Evolutionary conservation across 2,888 invertebrate genomes (phyloP).

Genomic region (Graphium colonna): DNA sequence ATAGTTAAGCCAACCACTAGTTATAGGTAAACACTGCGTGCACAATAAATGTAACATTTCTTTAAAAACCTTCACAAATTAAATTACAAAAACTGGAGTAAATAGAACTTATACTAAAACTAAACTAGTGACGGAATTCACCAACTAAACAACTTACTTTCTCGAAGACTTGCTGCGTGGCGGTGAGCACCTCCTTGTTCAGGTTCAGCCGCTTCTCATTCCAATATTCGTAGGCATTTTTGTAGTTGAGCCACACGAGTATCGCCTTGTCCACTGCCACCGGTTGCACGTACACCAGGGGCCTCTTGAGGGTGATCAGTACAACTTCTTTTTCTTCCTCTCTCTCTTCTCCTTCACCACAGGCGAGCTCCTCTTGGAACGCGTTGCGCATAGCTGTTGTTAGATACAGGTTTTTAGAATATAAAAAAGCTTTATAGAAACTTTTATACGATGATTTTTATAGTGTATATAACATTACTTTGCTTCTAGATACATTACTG

Average conservation of each 20-base stretch:
- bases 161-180: constrained; percentile 84
- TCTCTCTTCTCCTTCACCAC: constrained; percentile 89
- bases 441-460: no score
- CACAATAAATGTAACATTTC: no score
- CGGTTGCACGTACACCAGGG: constrained; percentile 97
- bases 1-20: no score
- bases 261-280: constrained; percentile 99
- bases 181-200: constrained; percentile 91
- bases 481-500: no score
- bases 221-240: constrained; percentile 99
- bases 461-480: no score
- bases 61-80: no score
- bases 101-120: neutral
- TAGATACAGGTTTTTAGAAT: no score
- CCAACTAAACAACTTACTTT: no score
- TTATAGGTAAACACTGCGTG: no score
- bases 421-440: no score
- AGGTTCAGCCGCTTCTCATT: constrained; percentile 95
- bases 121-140: no score
- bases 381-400: constrained; percentile 85
- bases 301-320: constrained; percentile 93
- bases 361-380: constrained; percentile 94
- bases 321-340: constrained; percentile 95
- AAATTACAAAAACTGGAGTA: neutral
- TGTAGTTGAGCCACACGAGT: constrained; percentile 99